Base-by-base conservation (phyloP, 2,797 vertebrate genomes). In the Spinus pinus region DNA sequence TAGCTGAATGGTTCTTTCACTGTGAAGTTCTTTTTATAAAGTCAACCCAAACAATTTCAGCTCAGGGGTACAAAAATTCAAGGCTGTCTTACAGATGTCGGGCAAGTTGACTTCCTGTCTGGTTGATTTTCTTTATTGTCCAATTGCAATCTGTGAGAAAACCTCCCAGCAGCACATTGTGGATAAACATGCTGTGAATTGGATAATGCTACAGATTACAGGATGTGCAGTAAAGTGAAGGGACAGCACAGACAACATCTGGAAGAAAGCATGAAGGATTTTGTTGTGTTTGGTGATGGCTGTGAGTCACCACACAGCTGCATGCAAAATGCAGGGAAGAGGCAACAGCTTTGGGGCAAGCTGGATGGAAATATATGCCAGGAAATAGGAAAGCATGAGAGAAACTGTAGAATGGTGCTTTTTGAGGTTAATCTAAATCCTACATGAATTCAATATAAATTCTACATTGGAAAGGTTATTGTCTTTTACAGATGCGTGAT, bases 261-360 rank as follows among this genome's bases (percentile, higher is more conserved):
- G 91, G 81, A 92, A 78, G 57, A 30, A 92, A 95, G 85, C 17
- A 42, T 0, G 10, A 71, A 44, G 28, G 41, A 56, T 81, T 92
- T 49, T 12, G 6, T 80, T 70, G 31, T 57, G 42, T 84, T 80
- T 54, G 67, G 60, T 81, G 58, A 69, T 30, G 42, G 46, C 42
- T 73, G 41, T 93, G 92, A 93, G 86, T 95, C 86, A 94, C 49
- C 62, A 54, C 49, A 33, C 86, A 95, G 86, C 88, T 92, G 88
- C 74, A 37, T 4, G 54, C 4, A 61, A 87, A 87, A 64, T 49
- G 7, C 27, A 73, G 35, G 49, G 20, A 57, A 70, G 50, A 81
- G 15, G 47, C 30, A 89, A 60, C 5, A 30, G 50, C 64, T 92
- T 19, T 85, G 22, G 44, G 53, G 42, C 35, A 61, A 89, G 23